phyloP scores from a whole-genome alignment of 2,797 vertebrate genomes.

The Alca torda region DNA sequence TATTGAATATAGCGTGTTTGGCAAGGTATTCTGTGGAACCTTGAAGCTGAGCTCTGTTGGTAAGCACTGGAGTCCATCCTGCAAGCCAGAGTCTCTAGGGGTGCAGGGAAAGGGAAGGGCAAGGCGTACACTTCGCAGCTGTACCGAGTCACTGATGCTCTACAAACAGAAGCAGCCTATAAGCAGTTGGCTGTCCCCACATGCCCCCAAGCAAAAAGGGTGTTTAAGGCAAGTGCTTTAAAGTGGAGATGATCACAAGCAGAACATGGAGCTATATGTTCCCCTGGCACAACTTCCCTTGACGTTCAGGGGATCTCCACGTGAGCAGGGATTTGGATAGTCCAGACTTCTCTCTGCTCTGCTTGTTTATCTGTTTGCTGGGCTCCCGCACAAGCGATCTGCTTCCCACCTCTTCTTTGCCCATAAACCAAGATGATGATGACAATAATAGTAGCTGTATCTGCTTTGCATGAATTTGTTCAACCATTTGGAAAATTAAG shows the following conservation, averaged over 20 bases:
- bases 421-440: background rate
- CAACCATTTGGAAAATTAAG: background rate
- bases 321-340: background rate
- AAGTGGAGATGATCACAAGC: constrained; percentile 27
- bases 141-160: background rate
- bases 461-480: constrained; percentile 23
- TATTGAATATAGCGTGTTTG: background rate
- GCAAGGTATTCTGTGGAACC: constrained; percentile 43
- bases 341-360: background rate
- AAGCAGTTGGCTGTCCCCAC: background rate
- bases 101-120: background rate
- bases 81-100: background rate
- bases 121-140: background rate
- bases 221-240: background rate
- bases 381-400: background rate
- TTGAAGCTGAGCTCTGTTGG: background rate
- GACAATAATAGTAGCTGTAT: background rate
- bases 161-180: background rate
- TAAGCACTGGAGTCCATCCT: rapidly evolving
- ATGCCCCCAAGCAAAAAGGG: background rate
- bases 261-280: constrained; percentile 15
- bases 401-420: constrained; percentile 5
- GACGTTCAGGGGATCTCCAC: background rate
- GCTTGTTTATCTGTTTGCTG: background rate
- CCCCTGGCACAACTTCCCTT: constrained; percentile 7